phyloP scores from a whole-genome alignment of 2,113 vertebrate species.

The Macrotis lagotis region DNA sequence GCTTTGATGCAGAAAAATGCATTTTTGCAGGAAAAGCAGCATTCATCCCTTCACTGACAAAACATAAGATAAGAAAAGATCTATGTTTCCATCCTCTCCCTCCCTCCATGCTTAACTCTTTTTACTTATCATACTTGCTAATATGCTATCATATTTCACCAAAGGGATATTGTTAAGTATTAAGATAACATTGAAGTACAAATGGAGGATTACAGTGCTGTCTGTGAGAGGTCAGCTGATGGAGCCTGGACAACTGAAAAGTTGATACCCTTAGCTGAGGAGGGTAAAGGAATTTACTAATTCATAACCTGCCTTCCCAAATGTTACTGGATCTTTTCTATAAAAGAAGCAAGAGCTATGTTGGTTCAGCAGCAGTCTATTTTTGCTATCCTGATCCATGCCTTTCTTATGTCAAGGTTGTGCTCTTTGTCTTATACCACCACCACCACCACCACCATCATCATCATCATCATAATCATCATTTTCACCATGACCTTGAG shows the following conservation, averaged over 20 bases:
- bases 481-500: too few species aligned
- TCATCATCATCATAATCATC: too few species aligned
- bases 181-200: slow-evolving; percentile 32
- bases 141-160: slow-evolving; percentile 34
- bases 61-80: slow-evolving; percentile 15
- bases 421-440: neutral
- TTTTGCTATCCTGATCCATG: neutral
- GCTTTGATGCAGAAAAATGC: slow-evolving; percentile 62
- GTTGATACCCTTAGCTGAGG: neutral
- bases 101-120: slow-evolving; percentile 56
- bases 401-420: neutral
- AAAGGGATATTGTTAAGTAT: slow-evolving; percentile 22
- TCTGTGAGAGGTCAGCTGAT: neutral
- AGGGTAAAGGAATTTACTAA: neutral
- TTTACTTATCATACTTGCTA: slow-evolving; percentile 30
- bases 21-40: slow-evolving; percentile 1
- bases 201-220: neutral
- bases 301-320: neutral
- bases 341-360: neutral
- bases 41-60: slow-evolving; percentile 46
- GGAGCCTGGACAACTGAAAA: neutral
- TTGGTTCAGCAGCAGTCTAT: neutral
- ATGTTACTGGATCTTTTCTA: neutral
- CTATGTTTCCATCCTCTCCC: slow-evolving; percentile 32
- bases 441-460: neutral